Evolutionary conservation across 2,888 invertebrate species (phyloP).

Genomic region (Desoria tigrina): DNA sequence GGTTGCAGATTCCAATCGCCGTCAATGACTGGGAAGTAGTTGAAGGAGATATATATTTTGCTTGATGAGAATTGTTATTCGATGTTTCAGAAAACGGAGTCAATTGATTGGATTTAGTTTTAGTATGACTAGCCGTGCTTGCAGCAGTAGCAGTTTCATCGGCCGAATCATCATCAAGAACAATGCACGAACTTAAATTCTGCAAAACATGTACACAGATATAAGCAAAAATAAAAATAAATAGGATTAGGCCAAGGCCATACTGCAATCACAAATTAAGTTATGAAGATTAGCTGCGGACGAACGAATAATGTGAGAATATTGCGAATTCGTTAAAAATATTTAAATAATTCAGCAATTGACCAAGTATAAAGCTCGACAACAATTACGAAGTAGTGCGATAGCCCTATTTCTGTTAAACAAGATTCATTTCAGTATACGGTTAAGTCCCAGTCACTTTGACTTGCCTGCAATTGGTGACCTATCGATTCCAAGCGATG

Average conservation of each 20-base stretch:
- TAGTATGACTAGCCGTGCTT: conserved; percentile 33
- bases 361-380: no score
- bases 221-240: not conserved
- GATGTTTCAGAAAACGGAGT: conserved; percentile 23
- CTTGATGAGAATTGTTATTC: conserved; percentile 15
- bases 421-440: no score
- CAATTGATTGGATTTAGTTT: conserved; percentile 13
- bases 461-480: conserved; percentile 46
- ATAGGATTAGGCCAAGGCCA: conserved; percentile 10
- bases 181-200: conserved; percentile 52
- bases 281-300: no score
- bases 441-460: not conserved
- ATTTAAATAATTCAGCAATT: not conserved
- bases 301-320: not conserved
- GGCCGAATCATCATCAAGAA: conserved; percentile 44
- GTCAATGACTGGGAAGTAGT: conserved; percentile 22
- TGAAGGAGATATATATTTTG: conserved; percentile 18
- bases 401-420: no score
- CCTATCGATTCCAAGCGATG: conserved; percentile 48
- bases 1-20: conserved; percentile 49
- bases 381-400: no score
- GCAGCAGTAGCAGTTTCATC: conserved; percentile 41
- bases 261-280: no score
- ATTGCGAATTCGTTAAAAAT: conserved; percentile 1
- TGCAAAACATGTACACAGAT: conserved; percentile 14